Evolutionary conservation across 2,113 vertebrate species (phyloP).

Genomic region (Bombycilla garrulus): DNA sequence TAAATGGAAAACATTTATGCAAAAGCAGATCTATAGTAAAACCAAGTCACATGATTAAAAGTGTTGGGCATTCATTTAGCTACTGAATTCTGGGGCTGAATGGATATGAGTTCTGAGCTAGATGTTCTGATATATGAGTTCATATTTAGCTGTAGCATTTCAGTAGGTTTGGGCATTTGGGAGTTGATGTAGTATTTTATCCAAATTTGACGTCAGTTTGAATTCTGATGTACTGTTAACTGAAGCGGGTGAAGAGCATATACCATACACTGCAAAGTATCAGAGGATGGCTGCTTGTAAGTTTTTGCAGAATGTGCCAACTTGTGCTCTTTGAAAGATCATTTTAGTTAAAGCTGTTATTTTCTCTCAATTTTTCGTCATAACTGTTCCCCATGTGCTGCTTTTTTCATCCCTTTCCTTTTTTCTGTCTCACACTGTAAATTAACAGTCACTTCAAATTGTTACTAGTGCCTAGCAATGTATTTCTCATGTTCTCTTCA

Average conservation of each 20-base stretch:
- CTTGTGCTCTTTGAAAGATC: background rate
- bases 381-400: background rate
- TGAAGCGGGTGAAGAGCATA: background rate
- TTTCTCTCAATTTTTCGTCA: background rate
- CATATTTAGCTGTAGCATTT: background rate
- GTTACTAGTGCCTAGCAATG: background rate
- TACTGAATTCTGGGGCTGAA: background rate
- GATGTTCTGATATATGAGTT: background rate
- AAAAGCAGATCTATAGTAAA: background rate
- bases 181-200: background rate
- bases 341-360: background rate
- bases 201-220: background rate
- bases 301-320: background rate
- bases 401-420: background rate
- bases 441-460: background rate
- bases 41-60: background rate
- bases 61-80: background rate
- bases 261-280: background rate
- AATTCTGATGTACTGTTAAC: background rate
- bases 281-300: background rate
- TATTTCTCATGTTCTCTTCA: background rate
- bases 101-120: background rate
- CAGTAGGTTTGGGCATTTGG: background rate
- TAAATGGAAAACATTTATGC: background rate
- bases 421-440: background rate